Conservation (phyloP, 2,888 invertebrate genomes). For the Alentia gelatinosa region DNA sequence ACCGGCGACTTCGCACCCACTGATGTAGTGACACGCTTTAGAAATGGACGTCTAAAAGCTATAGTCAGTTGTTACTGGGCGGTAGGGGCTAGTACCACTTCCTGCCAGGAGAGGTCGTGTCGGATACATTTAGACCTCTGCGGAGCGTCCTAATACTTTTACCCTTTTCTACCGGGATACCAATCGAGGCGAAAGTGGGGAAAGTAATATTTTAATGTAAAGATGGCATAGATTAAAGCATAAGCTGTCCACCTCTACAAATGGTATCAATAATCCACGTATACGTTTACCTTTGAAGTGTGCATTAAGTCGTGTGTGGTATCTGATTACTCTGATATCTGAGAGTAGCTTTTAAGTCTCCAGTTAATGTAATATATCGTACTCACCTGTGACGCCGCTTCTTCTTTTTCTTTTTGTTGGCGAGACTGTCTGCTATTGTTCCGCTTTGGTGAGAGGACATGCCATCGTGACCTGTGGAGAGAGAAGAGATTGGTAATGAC, state of each 20-base stretch:
- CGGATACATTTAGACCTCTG: background rate
- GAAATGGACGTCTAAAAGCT: background rate
- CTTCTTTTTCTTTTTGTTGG: constrained; percentile 75
- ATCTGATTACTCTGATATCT: no score
- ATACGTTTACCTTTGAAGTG: no score
- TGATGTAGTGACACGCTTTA: background rate
- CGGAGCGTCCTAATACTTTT: background rate
- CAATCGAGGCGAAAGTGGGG: no score
- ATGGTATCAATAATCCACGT: no score
- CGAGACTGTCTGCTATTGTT: constrained; percentile 34
- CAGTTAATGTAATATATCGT: no score
- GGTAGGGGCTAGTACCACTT: constrained; percentile 12
- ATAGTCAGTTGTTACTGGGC: background rate
- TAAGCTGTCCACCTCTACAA: no score
- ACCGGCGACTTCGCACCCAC: background rate
- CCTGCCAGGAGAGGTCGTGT: background rate
- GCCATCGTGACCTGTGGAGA: background rate
- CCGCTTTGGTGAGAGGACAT: constrained; percentile 14
- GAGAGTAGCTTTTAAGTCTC: no score
- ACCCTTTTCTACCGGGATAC: no score
- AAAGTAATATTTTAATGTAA: no score
- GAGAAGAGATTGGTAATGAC: background rate
- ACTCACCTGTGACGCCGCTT: constrained; percentile 79
- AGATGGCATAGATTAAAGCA: no score
- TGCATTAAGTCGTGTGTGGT: no score